These are phyloP conservation scores for Athene noctua DNA, from an alignment of 2,113 vertebrate species.

Conservation along the genomic window DNA sequence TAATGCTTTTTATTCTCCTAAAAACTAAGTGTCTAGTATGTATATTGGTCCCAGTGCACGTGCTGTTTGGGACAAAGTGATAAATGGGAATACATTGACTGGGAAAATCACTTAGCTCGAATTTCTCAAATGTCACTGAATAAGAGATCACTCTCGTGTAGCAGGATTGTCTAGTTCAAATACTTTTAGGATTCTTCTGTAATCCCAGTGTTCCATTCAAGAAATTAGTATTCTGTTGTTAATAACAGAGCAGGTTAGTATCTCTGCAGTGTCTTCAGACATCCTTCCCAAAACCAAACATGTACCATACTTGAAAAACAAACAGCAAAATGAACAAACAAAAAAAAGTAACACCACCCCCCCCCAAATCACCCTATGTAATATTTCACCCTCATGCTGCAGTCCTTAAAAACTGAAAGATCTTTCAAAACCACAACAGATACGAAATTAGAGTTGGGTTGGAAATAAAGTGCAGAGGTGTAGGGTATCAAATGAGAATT, in stretches of 20 bases:
- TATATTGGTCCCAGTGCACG: not conserved
- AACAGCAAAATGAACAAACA: not conserved
- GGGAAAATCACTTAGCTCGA: not conserved
- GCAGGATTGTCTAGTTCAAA: not conserved
- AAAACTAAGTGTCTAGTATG: not conserved
- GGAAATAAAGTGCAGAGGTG: not conserved
- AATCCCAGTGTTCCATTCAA: not conserved
- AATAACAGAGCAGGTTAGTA: not conserved
- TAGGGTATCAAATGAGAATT: not conserved
- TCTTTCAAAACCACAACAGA: not conserved
- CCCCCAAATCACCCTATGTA: not conserved
- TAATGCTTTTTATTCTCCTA: not conserved
- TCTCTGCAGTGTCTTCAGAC: not conserved
- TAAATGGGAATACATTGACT: constrained; percentile 13
- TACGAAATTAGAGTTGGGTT: not conserved
- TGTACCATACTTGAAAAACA: not conserved
- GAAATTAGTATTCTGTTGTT: not conserved
- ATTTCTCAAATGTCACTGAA: constrained; percentile 28
- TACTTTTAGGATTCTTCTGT: not conserved
- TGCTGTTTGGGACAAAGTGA: not conserved
- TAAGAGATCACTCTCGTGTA: not conserved
- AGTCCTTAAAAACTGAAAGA: not conserved
- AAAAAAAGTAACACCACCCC: accelerated
- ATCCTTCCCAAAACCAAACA: not conserved
- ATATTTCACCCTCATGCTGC: not conserved